These are phyloP conservation scores for Acanthochromis polyacanthus DNA, from an alignment of 2,113 vertebrate genomes.

Conservation along the genomic window DNA sequence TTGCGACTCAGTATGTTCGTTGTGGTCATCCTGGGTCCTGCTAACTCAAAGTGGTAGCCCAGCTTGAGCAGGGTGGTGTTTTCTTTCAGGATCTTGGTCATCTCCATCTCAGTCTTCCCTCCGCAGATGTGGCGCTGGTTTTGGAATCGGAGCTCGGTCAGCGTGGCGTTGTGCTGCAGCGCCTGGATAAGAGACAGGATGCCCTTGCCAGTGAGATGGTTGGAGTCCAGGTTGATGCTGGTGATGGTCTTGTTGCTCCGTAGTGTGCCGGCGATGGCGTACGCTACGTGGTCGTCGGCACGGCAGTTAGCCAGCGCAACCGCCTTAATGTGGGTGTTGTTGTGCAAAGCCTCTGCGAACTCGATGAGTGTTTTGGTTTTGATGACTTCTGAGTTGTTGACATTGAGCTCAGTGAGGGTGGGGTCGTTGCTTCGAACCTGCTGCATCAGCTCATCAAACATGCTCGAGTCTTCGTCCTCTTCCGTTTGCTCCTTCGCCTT, in stretches of 20 bases:
- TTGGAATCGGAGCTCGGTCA: conserved; percentile 97
- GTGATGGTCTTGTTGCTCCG: conserved; percentile 91
- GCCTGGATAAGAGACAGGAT: conserved; percentile 95
- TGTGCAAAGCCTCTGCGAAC: conserved; percentile 92
- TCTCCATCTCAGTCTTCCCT: conserved; percentile 98
- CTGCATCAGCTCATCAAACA: conserved; percentile 94
- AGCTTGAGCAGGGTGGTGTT: conserved; percentile 95
- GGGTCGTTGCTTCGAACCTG: conserved; percentile 90
- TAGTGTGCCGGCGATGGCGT: conserved; percentile 92
- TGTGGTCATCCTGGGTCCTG: conserved; percentile 95
- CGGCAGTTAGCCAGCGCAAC: conserved; percentile 95
- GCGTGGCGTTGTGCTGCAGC: conserved; percentile 90
- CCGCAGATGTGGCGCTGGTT: conserved; percentile 98
- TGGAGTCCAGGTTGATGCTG: conserved; percentile 97
- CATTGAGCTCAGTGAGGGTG: conserved; percentile 88
- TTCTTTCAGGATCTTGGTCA: conserved; percentile 94
- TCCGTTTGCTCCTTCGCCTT: conserved; percentile 78
- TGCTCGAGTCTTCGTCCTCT: conserved; percentile 88
- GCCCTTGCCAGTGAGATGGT: conserved; percentile 95
- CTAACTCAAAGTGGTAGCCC: conserved; percentile 97
- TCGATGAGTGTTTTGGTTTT: conserved; percentile 93
- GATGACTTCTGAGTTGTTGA: conserved; percentile 98
- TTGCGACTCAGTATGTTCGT: conserved; percentile 97
- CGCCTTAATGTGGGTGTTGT: conserved; percentile 89
- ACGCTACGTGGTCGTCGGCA: conserved; percentile 95